These are phyloP conservation scores for Epirrita christyi DNA, from an alignment of 2,888 invertebrate genomes.

Conservation along the genomic window DNA sequence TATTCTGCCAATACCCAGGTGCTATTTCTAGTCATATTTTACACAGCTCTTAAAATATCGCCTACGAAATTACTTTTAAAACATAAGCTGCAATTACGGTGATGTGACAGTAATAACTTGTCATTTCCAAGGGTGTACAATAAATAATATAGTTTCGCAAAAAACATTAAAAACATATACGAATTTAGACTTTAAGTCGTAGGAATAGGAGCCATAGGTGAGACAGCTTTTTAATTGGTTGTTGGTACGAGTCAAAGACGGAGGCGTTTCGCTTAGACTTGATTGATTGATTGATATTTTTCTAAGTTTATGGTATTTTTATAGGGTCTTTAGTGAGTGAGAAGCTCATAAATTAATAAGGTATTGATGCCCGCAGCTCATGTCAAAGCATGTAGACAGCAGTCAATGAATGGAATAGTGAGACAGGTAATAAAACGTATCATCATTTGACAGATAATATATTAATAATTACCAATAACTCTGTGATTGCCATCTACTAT, in stretches of 20 bases:
- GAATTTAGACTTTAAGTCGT: conserved; percentile 19
- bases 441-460: too few relatives aligned
- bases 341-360: not conserved
- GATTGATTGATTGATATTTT: not conserved
- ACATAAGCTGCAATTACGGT: conserved; percentile 33
- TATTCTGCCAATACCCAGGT: not conserved
- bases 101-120: conserved; percentile 43
- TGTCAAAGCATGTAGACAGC: too few relatives aligned
- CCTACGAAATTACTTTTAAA: conserved; percentile 12
- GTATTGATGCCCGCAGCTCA: not conserved
- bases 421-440: too few relatives aligned
- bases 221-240: conserved; percentile 29
- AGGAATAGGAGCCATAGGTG: conserved; percentile 8
- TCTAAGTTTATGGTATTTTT: not conserved
- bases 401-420: too few relatives aligned
- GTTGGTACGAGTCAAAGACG: conserved; percentile 18
- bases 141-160: conserved; percentile 23
- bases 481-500: too few relatives aligned
- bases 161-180: conserved; percentile 10
- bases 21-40: not conserved
- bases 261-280: conserved; percentile 5
- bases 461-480: too few relatives aligned
- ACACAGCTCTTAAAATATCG: not conserved
- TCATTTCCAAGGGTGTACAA: conserved; percentile 35
- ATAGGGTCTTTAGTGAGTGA: not conserved